Base-by-base conservation (phyloP, 2,888 invertebrate genomes). In the Cataglyphis albicans region DNA sequence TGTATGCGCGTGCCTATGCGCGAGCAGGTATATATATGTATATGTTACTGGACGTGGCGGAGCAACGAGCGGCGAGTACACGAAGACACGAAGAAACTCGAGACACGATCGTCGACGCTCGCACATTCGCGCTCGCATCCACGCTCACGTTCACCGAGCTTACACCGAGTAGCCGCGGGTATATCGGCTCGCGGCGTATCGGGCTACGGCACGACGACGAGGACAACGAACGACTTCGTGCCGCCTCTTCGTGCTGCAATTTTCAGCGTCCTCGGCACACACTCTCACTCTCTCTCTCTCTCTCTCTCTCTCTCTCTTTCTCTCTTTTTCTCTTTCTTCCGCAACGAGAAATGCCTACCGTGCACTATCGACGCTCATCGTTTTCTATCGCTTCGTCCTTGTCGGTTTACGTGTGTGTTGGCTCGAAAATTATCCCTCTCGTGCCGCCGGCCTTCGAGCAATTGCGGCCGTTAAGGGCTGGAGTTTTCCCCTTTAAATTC, bases 311-410 rank as follows among this genome's bases (percentile, higher is more conserved):
- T 3, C 3, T 48, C 0, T 48, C 48, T 18, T 6, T 48, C 48
- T 48, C 18, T 48, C 12, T 41, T 10, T 41, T 4, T 12, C 12
- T 41, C 64, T 61, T 52, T 64, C 63, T 21, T 81, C 78, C 75
- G 78, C 81, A 74, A 82, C 84, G 87, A 83, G 88, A 81, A 41
- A 63, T 88, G 87, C 83, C 83, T 80, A 52, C 89, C 82, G 83
- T 88, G 83, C 83, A 82, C 84, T 84, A 89, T 88, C 86, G 86
- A 67, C 72, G 59, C 83, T 83, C 76, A 44, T 74, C 76, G 83
- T 81, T 63, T 65, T 74, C 78, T 61, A 67, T 80, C 57, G 67
- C 75, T 83, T 76, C 84, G 61, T 85, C 80, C 84, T 70, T 70
- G 59, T 61, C 59, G 78, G 78, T 32, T 81, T 64, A 74, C 75